Evolutionary conservation across 2,113 vertebrate species (phyloP), one percentile per base, ranked within the genome.

Genomic region (Plotosus lineatus): DNA sequence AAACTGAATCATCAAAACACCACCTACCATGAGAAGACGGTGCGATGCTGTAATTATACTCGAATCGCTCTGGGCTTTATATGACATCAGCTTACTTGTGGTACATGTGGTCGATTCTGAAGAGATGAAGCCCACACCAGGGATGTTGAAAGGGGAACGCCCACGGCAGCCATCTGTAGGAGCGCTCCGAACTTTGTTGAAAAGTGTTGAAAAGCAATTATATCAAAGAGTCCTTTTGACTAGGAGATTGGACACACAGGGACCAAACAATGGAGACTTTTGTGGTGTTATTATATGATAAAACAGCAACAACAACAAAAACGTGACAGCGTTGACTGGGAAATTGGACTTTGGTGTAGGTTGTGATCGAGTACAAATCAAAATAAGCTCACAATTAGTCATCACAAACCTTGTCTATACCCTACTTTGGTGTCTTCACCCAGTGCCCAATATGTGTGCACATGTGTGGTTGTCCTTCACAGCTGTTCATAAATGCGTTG

Each of bases 31-130:
- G 42, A 71, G n/a, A 15, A 15, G 7, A 31, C 38, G 40, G n/a
- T 7, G 68, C 42, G 68, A 71, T 71, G 31, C 69, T 73, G 69
- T 51, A 73, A 73, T 73, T 73, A 73, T 23, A 23, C n/a, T 51
- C 31, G 46, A 51, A 9, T 23, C 19, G 69, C 69, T 73, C 28
- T 9, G 28, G 69, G 69, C 69, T 51, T 51, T 73, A 73, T 14
- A 50, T 72, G 68, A 72, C 68, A 72, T 72, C 68, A 31, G 26
- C 44, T 50, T 31, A 50, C 69, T 33, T 51, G 69, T 51, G 69
- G 46, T 51, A n/a, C n/a, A n/a, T n/a, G 69, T 73, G 69, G 69
- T 50, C 69, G 17, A 21, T 73, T 51, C 46, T 12, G 46, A 36
- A 50, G 19, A 51, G 4, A 73, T 17, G 48, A 51, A 51, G 69